phyloP scores from a whole-genome alignment of 2,888 invertebrate genomes.

The Biston stratarius region DNA sequence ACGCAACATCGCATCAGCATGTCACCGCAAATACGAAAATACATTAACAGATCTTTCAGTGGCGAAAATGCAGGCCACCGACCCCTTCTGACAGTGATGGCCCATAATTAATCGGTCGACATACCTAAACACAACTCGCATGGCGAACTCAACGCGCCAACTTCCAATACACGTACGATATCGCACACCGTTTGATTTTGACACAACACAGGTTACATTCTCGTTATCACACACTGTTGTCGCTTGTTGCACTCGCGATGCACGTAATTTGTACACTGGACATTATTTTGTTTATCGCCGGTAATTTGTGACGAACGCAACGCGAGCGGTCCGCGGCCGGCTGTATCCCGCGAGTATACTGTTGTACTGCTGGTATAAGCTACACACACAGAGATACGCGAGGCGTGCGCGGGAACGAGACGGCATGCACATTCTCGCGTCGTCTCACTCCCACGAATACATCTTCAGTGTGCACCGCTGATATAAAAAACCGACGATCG shows the following conservation, averaged over 20 bases:
- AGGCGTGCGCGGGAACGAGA: slow-evolving; percentile 76
- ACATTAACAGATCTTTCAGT: slow-evolving; percentile 63
- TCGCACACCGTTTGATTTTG: slow-evolving; percentile 67
- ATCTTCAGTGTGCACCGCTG: slow-evolving; percentile 46
- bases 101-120: slow-evolving; percentile 81
- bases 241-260: slow-evolving; percentile 82
- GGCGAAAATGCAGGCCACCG: slow-evolving; percentile 76
- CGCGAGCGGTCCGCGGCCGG: slow-evolving; percentile 64
- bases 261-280: slow-evolving; percentile 79
- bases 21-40: slow-evolving; percentile 70
- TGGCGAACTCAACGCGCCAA: slow-evolving; percentile 78
- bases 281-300: slow-evolving; percentile 85
- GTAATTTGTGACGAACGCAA: slow-evolving; percentile 67
- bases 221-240: slow-evolving; percentile 84
- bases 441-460: slow-evolving; percentile 63
- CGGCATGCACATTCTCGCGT: slow-evolving; percentile 64
- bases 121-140: slow-evolving; percentile 84
- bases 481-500: slow-evolving; percentile 86
- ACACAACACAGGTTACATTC: slow-evolving; percentile 83
- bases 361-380: slow-evolving; percentile 54
- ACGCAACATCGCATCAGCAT: slow-evolving; percentile 46
- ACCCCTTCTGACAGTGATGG: slow-evolving; percentile 76
- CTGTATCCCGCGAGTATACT: slow-evolving; percentile 67
- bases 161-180: slow-evolving; percentile 77
- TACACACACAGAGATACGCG: slow-evolving; percentile 76